Percentiles rank a stretch among this genome's conserved stretches.
Conservation (phyloP, 1,140 invertebrate genomes). For the Rhagoletis pomonella region DNA sequence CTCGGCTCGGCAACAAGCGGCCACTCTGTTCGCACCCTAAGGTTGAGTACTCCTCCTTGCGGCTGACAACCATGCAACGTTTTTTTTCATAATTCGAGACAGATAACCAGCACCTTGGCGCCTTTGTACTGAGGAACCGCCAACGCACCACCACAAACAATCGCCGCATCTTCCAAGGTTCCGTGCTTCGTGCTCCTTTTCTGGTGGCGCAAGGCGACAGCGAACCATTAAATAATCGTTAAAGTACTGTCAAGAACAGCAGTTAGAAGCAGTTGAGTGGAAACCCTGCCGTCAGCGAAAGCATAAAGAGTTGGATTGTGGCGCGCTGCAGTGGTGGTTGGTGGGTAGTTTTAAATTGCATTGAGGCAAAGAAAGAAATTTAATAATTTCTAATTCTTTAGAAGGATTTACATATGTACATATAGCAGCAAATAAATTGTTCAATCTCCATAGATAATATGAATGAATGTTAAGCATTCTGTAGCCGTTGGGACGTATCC, state of each 20-base stretch:
- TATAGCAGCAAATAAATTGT: too few species aligned
- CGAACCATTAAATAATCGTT: slow-evolving; percentile 41
- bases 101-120: slow-evolving; percentile 21
- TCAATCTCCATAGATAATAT: too few species aligned
- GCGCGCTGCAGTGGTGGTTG: not conserved
- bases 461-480: too few species aligned
- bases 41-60: not conserved
- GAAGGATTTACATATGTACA: not conserved
- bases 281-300: not conserved
- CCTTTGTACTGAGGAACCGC: not conserved
- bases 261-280: slow-evolving; percentile 8
- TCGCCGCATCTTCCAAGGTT: slow-evolving; percentile 6
- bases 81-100: slow-evolving; percentile 41
- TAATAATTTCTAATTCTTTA: not conserved
- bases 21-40: too few species aligned
- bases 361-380: slow-evolving; percentile 21
- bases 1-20: too few species aligned
- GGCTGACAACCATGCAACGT: not conserved
- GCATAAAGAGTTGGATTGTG: slow-evolving; percentile 8
- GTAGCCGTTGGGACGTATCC: too few species aligned
- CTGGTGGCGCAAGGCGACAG: not conserved
- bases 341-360: slow-evolving; percentile 19
- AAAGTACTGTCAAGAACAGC: slow-evolving; percentile 37
- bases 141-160: too few species aligned
- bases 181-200: not conserved